Percentiles rank a stretch among this genome's conserved stretches.
Evolutionary conservation across 1,140 invertebrate species (phyloP).

Genomic region (Drosophila oshimai): DNA sequence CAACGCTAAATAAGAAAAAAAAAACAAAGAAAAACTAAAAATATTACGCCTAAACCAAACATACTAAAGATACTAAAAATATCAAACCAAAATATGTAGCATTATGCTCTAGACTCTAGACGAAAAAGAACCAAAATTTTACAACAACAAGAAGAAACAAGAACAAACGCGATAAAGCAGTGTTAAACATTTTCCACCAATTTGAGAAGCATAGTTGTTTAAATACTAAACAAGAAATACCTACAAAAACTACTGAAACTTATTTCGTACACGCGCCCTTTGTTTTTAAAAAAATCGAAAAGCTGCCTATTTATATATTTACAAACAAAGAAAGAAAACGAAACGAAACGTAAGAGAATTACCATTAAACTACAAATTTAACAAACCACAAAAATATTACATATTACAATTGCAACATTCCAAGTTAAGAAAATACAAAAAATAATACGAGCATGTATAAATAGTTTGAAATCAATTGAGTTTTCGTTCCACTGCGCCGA

Average conservation of each 20-base stretch:
- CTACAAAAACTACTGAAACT: slow-evolving; percentile 21
- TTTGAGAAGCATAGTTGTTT: slow-evolving; percentile 44
- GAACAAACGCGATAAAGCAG: slow-evolving; percentile 45
- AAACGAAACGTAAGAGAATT: slow-evolving; percentile 7
- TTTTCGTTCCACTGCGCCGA: slow-evolving; percentile 50
- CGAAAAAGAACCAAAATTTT: slow-evolving; percentile 75
- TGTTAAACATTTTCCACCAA: slow-evolving; percentile 71
- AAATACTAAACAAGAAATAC: slow-evolving; percentile 16
- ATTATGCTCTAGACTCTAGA: slow-evolving; percentile 59
- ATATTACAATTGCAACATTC: slow-evolving; percentile 30
- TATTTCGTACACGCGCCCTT: slow-evolving; percentile 55
- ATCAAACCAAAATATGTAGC: slow-evolving; percentile 43
- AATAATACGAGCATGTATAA: slow-evolving; percentile 35
- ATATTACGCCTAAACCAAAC: slow-evolving; percentile 23
- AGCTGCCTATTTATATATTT: slow-evolving; percentile 71
- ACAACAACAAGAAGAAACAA: slow-evolving; percentile 42
- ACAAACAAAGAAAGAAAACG: slow-evolving; percentile 42
- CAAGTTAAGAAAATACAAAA: slow-evolving; percentile 16
- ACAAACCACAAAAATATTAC: slow-evolving; percentile 26
- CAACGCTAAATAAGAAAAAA: slow-evolving; percentile 24
- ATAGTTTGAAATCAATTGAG: slow-evolving; percentile 46
- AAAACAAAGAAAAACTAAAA: slow-evolving; percentile 1
- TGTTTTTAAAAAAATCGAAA: slow-evolving; percentile 53
- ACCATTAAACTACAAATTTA: slow-evolving; percentile 61
- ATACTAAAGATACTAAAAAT: slow-evolving; percentile 19